Evolutionary conservation across 2,113 vertebrate species (phyloP).

Genomic region (Syngnathus scovelli): DNA sequence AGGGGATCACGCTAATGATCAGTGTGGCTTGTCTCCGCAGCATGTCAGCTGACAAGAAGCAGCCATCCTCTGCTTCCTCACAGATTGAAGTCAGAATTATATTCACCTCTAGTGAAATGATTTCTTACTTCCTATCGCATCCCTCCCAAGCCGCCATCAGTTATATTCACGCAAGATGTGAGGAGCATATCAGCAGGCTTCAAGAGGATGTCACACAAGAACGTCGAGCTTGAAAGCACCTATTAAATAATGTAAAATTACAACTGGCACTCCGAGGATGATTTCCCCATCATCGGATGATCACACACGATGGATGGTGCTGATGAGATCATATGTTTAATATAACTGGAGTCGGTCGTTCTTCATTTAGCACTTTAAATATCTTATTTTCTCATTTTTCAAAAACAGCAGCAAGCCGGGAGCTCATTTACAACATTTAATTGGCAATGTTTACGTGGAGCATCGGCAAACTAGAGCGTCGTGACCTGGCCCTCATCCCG

Average conservation of each 20-base stretch:
- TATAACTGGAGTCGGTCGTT: neutral
- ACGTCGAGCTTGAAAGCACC: neutral
- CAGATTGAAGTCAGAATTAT: neutral
- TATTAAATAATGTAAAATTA: neutral
- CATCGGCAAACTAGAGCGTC: neutral
- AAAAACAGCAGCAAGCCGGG: too few species aligned
- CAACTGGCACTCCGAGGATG: neutral
- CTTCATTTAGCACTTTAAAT: neutral
- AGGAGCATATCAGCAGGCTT: neutral
- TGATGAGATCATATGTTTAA: neutral
- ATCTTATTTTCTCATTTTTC: neutral
- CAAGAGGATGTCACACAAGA: neutral
- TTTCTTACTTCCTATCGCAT: neutral
- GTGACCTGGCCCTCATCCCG: constrained; percentile 13
- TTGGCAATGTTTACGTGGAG: neutral
- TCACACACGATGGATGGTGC: neutral
- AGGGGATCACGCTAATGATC: constrained; percentile 58
- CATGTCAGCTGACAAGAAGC: constrained; percentile 37
- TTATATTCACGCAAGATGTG: neutral
- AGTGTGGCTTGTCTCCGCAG: constrained; percentile 44
- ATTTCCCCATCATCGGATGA: neutral
- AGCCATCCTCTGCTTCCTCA: constrained; percentile 11
- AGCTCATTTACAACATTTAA: neutral
- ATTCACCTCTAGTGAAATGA: neutral
- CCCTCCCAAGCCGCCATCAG: neutral